These are phyloP conservation scores for Glyptemys insculpta DNA, from an alignment of 2,797 vertebrate genomes.

Conservation along the genomic window DNA sequence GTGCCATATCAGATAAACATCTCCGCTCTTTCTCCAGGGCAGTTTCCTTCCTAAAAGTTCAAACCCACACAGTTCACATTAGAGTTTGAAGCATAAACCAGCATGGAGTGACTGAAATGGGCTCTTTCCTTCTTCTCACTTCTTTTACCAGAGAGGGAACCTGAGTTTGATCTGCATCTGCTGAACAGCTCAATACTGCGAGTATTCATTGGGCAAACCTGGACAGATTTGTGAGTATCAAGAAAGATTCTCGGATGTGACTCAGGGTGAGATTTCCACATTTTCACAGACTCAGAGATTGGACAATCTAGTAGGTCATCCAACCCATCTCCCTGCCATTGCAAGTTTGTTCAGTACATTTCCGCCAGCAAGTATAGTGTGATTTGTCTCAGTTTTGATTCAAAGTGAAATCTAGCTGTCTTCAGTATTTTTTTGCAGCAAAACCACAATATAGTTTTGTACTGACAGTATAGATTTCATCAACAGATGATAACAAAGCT, in stretches of 20 bases:
- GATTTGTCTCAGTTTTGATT: slow-evolving; percentile 46
- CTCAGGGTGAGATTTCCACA: slow-evolving; percentile 45
- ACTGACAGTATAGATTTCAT: neutral
- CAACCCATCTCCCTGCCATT: slow-evolving; percentile 20
- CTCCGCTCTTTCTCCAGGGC: slow-evolving; percentile 19
- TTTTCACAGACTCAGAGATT: neutral
- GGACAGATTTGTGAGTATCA: slow-evolving; percentile 42
- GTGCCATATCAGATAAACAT: slow-evolving; percentile 56
- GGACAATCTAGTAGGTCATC: neutral
- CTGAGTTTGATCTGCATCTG: neutral
- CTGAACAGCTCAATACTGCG: neutral
- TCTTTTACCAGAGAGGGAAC: neutral
- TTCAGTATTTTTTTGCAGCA: neutral
- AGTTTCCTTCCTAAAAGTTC: slow-evolving; percentile 51
- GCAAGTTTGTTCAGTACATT: slow-evolving; percentile 2
- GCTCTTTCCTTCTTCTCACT: accelerated
- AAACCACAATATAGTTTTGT: neutral
- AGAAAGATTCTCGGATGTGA: slow-evolving; percentile 4
- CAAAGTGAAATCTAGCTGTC: slow-evolving; percentile 48
- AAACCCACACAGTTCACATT: slow-evolving; percentile 21
- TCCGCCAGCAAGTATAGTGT: neutral
- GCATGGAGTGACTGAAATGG: neutral
- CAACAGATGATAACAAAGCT: neutral
- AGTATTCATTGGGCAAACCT: neutral
- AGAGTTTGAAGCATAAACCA: slow-evolving; percentile 24